Percentiles rank a stretch among this genome's conserved stretches.
Evolutionary conservation across 2,113 vertebrate species (phyloP).

Genomic region (Zosterops lateralis): DNA sequence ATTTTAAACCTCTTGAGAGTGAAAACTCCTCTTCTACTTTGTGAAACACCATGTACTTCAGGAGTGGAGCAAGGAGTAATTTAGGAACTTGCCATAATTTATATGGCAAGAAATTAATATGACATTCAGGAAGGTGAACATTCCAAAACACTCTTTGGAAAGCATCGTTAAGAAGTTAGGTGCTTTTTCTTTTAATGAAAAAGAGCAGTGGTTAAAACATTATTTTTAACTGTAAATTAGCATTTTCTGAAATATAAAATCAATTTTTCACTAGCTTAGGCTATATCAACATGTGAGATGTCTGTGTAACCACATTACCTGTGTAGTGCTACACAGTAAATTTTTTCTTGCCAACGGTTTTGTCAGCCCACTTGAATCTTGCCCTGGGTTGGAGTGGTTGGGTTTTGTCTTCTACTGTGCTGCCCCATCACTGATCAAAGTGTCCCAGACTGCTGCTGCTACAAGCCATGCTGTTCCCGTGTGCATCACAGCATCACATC

Average conservation of each 20-base stretch:
- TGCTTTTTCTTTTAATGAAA: not conserved
- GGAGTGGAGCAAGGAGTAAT: not conserved
- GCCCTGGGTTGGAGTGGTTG: not conserved
- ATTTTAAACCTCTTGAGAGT: not conserved
- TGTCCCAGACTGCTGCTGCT: not conserved
- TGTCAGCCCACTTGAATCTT: not conserved
- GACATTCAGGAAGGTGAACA: fast-evolving
- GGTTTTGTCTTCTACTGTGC: not conserved
- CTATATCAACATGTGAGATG: not conserved
- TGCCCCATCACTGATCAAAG: not conserved
- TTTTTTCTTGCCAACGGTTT: not conserved
- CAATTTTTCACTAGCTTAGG: not conserved
- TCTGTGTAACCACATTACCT: not conserved
- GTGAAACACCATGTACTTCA: not conserved
- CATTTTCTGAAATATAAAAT: not conserved
- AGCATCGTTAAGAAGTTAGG: not conserved
- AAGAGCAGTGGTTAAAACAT: not conserved
- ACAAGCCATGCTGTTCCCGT: not conserved
- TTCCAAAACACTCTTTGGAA: not conserved
- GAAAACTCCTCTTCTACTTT: not conserved
- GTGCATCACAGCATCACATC: fast-evolving
- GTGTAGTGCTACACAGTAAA: fast-evolving
- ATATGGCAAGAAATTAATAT: not conserved
- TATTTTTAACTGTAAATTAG: not conserved
- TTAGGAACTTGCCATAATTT: not conserved